Conservation (phyloP, 2,113 vertebrate species). For the Gobius niger region DNA sequence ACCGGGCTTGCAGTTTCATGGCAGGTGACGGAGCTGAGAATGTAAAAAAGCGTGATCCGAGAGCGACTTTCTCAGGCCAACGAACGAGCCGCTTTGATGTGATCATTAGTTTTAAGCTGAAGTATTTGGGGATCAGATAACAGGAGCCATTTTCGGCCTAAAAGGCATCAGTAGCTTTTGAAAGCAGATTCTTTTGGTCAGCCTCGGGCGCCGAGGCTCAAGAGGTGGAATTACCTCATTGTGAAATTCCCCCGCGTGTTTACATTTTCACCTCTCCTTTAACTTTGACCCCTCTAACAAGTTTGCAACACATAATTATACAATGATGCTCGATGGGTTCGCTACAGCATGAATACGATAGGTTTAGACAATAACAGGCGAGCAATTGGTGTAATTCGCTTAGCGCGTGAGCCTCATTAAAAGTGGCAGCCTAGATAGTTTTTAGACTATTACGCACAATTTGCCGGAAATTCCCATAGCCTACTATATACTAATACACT, state of each 20-base stretch:
- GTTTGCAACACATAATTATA: conserved; percentile 1
- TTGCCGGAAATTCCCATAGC: too few species aligned
- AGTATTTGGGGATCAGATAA: conserved; percentile 71
- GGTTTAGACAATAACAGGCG: too few species aligned
- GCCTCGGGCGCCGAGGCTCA: conserved; percentile 55
- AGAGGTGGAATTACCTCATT: conserved; percentile 57
- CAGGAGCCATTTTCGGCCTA: conserved; percentile 51
- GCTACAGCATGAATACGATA: too few species aligned
- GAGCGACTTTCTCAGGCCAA: conserved; percentile 34
- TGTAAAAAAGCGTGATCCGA: not conserved
- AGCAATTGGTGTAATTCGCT: too few species aligned
- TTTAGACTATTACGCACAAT: too few species aligned
- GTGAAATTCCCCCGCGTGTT: conserved; percentile 29
- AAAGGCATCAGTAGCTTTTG: conserved; percentile 67
- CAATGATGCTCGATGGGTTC: not conserved
- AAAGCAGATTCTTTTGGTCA: conserved; percentile 66
- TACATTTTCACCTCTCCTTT: conserved; percentile 23
- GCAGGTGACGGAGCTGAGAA: conserved; percentile 34
- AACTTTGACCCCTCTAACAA: conserved; percentile 9
- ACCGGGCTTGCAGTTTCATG: not conserved
- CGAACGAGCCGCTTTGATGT: conserved; percentile 57
- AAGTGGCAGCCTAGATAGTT: too few species aligned
- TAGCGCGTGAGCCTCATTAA: too few species aligned
- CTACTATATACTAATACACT: too few species aligned
- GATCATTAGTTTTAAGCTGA: conserved; percentile 57